Evolutionary conservation across 2,113 vertebrate species (phyloP), one percentile per base, ranked within the genome.

Genomic region (Sylvilagus bachmani): DNA sequence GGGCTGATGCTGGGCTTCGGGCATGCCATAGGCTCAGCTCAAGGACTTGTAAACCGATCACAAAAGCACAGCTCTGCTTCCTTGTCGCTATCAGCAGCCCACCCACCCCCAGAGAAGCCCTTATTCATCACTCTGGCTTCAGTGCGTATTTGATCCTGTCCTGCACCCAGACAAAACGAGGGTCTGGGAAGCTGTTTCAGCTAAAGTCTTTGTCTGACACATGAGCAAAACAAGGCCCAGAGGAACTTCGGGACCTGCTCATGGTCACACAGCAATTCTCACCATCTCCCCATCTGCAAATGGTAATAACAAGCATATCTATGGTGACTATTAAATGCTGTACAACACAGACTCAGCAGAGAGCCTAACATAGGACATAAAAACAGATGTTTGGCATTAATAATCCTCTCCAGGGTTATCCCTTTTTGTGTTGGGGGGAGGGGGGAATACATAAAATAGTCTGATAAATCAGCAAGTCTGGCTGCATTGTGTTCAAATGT

Each of bases 311-410:
- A 69, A 86, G 69, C 29, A 10, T 13, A 78, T 19, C 78, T 71
- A n/a, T 53, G 55, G 8, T 3, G 29, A 38, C 83, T 53, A 73
- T 44, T 11, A 61, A 89, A 82, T 66, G 66, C 51, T 38, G 44
- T 16, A 33, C 70, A 27, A 61, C 29, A 80, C 71, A 91, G 49
- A 53, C 29, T n/a, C 73, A 51, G 62, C 62, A 55, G 31, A 36
- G 66, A 6, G 29, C 79, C 62, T 49, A 74, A 85, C 73, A 44
- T 25, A 61, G 51, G 87, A 84, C 84, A 80, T 67, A 25, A 36
- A 96, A 95, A 13, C 90, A 74, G 70, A 51, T 82, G 51, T 64
- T 53, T 55, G 44, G 69, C 49, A 33, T 67, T 36, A 64, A 58
- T n/a, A 38, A 51, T 36, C 62, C n/a, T 75, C 27, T 92, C 74